Conservation (phyloP, 2,888 invertebrate genomes). For the Xylocampa areola region DNA sequence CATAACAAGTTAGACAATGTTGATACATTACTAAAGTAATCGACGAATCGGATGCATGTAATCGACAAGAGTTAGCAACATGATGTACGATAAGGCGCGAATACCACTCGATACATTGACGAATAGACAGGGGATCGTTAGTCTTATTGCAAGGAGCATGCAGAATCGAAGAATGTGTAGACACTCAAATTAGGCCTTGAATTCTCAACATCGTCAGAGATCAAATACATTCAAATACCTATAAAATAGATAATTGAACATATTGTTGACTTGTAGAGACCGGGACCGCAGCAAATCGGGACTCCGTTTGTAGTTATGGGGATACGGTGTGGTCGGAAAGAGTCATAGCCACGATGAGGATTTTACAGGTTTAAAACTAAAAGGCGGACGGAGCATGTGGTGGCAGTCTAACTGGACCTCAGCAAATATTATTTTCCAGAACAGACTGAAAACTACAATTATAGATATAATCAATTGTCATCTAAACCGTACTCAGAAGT, state of each 20-base stretch:
- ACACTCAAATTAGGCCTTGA: constrained; percentile 31
- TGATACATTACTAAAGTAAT: constrained; percentile 8
- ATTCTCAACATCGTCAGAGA: constrained; percentile 11
- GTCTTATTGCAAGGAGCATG: constrained; percentile 22
- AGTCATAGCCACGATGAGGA: too few species aligned
- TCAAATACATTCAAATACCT: constrained; percentile 2
- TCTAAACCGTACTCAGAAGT: constrained; percentile 11
- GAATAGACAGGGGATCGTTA: constrained; percentile 27
- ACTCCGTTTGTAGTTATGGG: too few species aligned
- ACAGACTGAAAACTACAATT: too few species aligned
- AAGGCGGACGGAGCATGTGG: too few species aligned
- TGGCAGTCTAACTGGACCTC: too few species aligned
- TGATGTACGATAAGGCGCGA: constrained; percentile 7
- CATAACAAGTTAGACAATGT: neutral
- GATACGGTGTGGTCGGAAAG: too few species aligned
- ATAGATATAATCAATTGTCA: too few species aligned
- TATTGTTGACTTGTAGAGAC: too few species aligned
- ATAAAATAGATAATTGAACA: too few species aligned
- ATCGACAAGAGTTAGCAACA: constrained; percentile 21
- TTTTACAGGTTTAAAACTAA: too few species aligned
- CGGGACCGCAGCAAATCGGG: too few species aligned
- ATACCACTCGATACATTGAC: constrained; percentile 18
- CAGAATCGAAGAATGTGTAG: constrained; percentile 19
- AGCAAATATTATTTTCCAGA: too few species aligned
- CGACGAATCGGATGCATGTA: constrained; percentile 6